phyloP scores from a whole-genome alignment of 2,113 vertebrate genomes.

The Rhombomys opimus region DNA sequence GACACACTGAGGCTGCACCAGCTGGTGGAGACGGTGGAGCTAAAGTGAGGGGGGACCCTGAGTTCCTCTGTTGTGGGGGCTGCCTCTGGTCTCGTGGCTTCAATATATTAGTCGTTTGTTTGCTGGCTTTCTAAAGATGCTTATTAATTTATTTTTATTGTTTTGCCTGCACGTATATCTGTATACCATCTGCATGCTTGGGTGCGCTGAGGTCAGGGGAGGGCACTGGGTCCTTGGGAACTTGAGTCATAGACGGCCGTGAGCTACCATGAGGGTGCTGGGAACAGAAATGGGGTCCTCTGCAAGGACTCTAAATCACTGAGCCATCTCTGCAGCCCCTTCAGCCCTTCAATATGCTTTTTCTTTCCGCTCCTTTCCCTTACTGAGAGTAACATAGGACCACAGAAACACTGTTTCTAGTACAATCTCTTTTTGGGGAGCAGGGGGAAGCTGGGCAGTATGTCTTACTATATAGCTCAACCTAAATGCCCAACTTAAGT shows the following conservation, averaged over 20 bases:
- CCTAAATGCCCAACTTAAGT: not conserved
- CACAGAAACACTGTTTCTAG: not conserved
- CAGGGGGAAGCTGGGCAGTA: not conserved
- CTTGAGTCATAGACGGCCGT: not conserved
- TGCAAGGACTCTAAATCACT: not conserved
- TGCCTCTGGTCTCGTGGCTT: conserved; percentile 21
- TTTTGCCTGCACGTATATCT: not conserved
- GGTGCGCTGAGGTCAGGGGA: not conserved
- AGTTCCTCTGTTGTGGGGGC: not conserved
- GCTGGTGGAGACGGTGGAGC: conserved; percentile 89
- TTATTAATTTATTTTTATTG: not conserved
- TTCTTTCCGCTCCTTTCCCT: conserved; percentile 11
- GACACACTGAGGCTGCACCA: conserved; percentile 94
- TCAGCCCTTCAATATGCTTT: not conserved
- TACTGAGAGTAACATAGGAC: not conserved
- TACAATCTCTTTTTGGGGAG: not conserved
- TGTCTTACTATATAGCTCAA: not conserved
- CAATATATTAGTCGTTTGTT: not conserved
- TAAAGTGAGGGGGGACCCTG: conserved; percentile 85
- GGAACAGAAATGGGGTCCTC: not conserved
- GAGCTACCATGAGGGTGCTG: not conserved
- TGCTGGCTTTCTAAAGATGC: not conserved
- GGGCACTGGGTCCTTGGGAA: not conserved
- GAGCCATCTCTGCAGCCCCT: not conserved
- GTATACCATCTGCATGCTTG: not conserved